A percentile compares a stretch with the other conserved stretches of the same genome.
Conservation (phyloP, 2,888 invertebrate genomes). For the Protonemura montana region DNA sequence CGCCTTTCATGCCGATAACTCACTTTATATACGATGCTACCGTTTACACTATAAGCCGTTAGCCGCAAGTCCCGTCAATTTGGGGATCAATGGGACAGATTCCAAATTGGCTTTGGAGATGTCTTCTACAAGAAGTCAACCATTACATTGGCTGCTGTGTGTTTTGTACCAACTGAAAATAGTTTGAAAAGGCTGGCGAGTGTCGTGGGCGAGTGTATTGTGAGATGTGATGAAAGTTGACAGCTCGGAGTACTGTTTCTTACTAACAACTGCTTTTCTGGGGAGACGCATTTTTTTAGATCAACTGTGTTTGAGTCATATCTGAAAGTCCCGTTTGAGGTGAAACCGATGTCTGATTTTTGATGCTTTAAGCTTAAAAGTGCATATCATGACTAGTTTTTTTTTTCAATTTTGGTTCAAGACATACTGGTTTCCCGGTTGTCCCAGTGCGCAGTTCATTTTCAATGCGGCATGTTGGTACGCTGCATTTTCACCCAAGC, state of each 20-base stretch:
- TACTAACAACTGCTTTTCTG: neutral
- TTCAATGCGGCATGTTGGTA: neutral
- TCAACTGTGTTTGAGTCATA: neutral
- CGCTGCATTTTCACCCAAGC: conserved; percentile 55
- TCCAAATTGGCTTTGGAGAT: neutral
- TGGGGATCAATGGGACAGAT: neutral
- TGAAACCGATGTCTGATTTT: no score
- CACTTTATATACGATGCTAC: conserved; percentile 28
- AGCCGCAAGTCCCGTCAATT: neutral
- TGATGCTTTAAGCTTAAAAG: no score
- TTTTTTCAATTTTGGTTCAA: neutral
- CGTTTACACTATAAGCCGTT: conserved; percentile 23
- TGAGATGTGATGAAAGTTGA: no score
- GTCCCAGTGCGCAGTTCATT: neutral
- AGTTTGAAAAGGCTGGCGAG: neutral
- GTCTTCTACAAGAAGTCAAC: neutral
- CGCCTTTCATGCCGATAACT: conserved; percentile 27
- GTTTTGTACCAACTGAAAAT: neutral
- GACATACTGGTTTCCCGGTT: neutral
- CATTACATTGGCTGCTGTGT: neutral
- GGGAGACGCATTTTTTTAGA: neutral
- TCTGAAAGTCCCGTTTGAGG: no score
- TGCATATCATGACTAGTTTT: no score
- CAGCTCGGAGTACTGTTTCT: neutral
- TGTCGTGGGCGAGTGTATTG: neutral